Evolutionary conservation across 2,113 vertebrate species (phyloP), one percentile per base, ranked within the genome.

Genomic region (Eubucco bourcierii): DNA sequence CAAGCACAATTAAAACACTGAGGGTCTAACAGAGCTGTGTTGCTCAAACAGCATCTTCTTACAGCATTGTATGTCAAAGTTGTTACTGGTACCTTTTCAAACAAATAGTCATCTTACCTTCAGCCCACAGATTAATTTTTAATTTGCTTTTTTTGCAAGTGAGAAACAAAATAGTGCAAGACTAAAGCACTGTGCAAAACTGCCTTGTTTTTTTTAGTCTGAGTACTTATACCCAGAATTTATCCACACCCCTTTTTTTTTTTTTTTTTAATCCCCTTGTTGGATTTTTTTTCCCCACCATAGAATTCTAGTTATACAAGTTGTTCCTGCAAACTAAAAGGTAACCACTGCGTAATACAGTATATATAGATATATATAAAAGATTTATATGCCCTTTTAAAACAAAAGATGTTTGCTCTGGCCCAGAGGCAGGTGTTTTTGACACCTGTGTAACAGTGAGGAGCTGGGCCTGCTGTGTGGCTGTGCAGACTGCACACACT

Each of bases 161-260:
- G 98, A 98, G 98, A 98, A 98, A 98, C 98, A 98, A 97, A 98
- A 97, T 99, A 99, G 99, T 99, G 99, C 99, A 98, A 98, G 97
- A 97, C 96, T 29, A 97, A 97, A 98, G 98, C 99, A 98, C 98
- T 99, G 99, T 99, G 99, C 99, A 99, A 99, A 99, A 98, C 97
- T 98, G 98, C 98, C 97, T 72, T 97, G 97, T 99, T 99, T 99
- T 98, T 98, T 99, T 99, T 99, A 99, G 98, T 98, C 99, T 99
- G 99, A 98, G 98, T 97, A 97, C 98, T 98, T 98, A 97, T 97
- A 98, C 98, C 98, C 99, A 99, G 99, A 98, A 97, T 98, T 96
- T 97, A 98, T 95, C 96, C 90, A 97, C 97, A 97, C 94, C 96
- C 75, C 16, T 46, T 46, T 46, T 46, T 46, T 44, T 46, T 46